phyloP scores from a whole-genome alignment of 2,113 vertebrate genomes.

The Tyto alba region DNA sequence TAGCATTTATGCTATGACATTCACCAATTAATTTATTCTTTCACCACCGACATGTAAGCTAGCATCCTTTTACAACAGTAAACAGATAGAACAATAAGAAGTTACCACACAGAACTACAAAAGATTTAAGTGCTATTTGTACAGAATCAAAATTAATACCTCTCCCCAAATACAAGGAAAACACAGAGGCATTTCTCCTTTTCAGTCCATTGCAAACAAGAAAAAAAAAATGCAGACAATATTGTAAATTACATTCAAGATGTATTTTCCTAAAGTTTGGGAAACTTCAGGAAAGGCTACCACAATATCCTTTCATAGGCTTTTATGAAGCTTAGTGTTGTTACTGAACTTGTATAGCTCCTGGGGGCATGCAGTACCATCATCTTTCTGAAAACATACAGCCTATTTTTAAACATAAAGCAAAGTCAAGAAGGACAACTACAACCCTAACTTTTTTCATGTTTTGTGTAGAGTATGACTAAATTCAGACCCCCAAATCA shows the following conservation, averaged over 20 bases:
- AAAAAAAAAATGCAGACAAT: background rate
- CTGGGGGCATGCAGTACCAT: background rate
- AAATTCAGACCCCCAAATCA: background rate
- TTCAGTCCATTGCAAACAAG: background rate
- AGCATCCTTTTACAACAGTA: background rate
- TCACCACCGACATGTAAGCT: background rate
- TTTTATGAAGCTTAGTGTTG: background rate
- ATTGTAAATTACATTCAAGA: background rate
- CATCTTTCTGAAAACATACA: background rate
- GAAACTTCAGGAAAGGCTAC: background rate
- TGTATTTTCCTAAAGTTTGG: background rate
- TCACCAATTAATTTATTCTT: background rate
- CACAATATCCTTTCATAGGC: background rate
- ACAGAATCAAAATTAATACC: background rate
- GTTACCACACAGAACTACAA: background rate
- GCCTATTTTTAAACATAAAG: constrained; percentile 33
- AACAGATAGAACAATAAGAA: background rate
- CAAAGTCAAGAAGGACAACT: background rate
- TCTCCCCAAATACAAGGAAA: background rate
- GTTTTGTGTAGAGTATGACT: background rate
- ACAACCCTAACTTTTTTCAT: background rate
- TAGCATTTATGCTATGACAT: background rate
- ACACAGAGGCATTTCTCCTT: background rate
- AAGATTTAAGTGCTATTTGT: background rate
- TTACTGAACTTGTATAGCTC: background rate